Percentiles rank a stretch among this genome's conserved stretches.
phyloP scores from a whole-genome alignment of 2,113 vertebrate species.

The Sinocyclocheilus anophthalmus region DNA sequence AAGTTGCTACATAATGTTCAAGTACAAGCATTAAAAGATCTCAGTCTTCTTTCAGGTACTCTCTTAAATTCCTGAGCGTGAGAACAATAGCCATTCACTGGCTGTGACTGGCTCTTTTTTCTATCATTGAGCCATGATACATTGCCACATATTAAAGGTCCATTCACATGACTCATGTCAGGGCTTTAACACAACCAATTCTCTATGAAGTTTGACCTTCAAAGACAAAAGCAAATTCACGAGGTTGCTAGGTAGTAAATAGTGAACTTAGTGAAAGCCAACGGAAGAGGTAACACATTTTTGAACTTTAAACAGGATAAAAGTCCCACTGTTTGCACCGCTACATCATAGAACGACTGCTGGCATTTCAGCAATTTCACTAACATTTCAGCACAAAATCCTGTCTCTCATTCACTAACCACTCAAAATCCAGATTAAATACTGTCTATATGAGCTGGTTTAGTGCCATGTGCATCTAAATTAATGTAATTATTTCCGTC shows the following conservation, averaged over 20 bases:
- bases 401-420: neutral
- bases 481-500: neutral
- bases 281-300: neutral
- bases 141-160: slow-evolving; percentile 40
- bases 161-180: slow-evolving; percentile 10
- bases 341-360: neutral
- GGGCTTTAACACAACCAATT: neutral
- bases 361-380: neutral
- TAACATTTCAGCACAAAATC: neutral
- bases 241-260: neutral
- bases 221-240: neutral
- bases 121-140: slow-evolving; percentile 54
- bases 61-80: slow-evolving; percentile 58
- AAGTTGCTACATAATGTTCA: slow-evolving; percentile 46
- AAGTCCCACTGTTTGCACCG: neutral
- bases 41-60: slow-evolving; percentile 39
- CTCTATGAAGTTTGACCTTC: neutral
- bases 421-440: neutral
- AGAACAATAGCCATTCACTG: slow-evolving; percentile 36
- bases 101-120: slow-evolving; percentile 53
- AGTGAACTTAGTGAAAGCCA: neutral
- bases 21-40: slow-evolving; percentile 29
- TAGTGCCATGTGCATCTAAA: neutral
- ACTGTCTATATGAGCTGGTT: neutral
- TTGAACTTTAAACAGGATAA: neutral